Conservation (phyloP, 2,113 vertebrate species). For the Sinosuthora webbiana region DNA sequence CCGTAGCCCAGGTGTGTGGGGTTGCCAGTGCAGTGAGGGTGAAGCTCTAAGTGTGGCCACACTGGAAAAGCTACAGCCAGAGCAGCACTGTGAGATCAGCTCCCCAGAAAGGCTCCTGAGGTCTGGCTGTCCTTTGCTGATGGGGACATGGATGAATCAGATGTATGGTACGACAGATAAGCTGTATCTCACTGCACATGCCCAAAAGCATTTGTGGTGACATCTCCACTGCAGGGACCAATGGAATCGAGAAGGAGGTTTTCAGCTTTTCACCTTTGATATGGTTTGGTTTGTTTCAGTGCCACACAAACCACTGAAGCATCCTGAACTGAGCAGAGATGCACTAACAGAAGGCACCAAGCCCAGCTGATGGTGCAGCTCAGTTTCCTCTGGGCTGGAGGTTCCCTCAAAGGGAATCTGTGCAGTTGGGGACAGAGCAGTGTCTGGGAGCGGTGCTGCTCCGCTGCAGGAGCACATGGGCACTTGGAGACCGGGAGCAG, state of each 20-base stretch:
- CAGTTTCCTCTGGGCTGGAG: background rate
- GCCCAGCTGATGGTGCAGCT: background rate
- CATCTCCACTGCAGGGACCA: background rate
- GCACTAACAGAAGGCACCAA: background rate
- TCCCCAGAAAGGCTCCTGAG: background rate
- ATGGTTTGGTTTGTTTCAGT: background rate
- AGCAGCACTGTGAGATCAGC: background rate
- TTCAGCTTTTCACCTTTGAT: background rate
- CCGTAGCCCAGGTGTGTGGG: background rate
- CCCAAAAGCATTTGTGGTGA: background rate
- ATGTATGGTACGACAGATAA: background rate
- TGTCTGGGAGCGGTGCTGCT: background rate
- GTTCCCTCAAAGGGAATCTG: background rate
- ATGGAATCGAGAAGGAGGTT: background rate
- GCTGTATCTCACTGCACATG: background rate
- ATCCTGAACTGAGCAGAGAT: background rate
- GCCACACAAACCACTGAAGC: background rate
- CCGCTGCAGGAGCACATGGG: background rate
- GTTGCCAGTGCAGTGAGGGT: background rate
- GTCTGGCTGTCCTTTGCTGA: background rate
- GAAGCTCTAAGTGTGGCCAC: conserved; percentile 10
- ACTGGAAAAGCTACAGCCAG: background rate
- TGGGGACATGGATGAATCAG: background rate
- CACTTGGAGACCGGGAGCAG: background rate
- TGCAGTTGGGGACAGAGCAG: background rate